Evolutionary conservation across 2,113 vertebrate genomes (phyloP).

Genomic region (Cebus imitator): DNA sequence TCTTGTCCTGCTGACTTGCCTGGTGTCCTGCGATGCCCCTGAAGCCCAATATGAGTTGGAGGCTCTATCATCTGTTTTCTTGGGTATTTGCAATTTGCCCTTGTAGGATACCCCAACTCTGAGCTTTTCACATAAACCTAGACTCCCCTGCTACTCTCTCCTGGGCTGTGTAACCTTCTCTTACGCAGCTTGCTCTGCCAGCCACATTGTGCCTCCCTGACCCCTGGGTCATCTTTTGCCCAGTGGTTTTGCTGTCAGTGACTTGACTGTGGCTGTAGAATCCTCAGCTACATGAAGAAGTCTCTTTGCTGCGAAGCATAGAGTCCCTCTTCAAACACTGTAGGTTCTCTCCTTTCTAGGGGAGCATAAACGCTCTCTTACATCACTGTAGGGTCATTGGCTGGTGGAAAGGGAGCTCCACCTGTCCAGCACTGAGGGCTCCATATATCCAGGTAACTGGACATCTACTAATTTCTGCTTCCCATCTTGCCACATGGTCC

Average conservation of each 20-base stretch:
- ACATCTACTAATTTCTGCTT: background rate
- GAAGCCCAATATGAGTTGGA: background rate
- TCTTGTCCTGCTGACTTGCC: background rate
- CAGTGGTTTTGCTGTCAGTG: background rate
- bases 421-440: background rate
- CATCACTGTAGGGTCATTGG: background rate
- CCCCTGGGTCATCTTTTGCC: background rate
- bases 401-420: background rate
- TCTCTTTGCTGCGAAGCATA: background rate
- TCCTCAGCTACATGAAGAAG: background rate
- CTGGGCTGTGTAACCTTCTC: background rate
- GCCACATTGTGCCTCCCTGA: background rate
- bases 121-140: background rate
- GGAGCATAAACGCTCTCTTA: background rate
- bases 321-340: background rate
- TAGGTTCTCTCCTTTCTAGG: background rate
- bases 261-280: background rate
- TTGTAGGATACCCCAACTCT: background rate
- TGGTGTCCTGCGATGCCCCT: background rate
- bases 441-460: background rate
- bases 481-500: background rate
- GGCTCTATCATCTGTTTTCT: background rate
- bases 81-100: background rate
- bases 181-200: background rate
- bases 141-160: background rate